These are phyloP conservation scores for Odocoileus hemionus DNA, from an alignment of 2,113 vertebrate genomes.

Conservation along the genomic window DNA sequence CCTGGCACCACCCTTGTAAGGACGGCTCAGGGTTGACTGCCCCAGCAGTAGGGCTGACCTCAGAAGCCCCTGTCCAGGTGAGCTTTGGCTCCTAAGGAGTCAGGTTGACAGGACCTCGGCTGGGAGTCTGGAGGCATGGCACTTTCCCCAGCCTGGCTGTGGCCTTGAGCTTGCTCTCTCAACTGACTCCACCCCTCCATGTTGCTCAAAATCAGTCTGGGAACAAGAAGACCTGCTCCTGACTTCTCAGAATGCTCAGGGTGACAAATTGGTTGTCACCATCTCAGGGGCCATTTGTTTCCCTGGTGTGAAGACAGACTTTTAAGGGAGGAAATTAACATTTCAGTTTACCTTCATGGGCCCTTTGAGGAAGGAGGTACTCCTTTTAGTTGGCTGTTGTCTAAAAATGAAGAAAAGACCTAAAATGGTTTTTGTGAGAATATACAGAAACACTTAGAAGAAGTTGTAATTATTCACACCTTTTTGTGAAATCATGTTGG, in stretches of 20 bases:
- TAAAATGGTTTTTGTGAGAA: not conserved
- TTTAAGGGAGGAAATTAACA: slow-evolving; percentile 14
- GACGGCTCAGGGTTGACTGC: not conserved
- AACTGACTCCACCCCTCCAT: not conserved
- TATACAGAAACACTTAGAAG: not conserved
- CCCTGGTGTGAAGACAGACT: not conserved
- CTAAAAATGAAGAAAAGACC: not conserved
- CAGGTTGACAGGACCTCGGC: not conserved
- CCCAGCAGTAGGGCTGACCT: not conserved
- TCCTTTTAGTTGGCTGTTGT: not conserved
- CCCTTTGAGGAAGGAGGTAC: not conserved
- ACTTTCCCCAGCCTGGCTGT: not conserved
- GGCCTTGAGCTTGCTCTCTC: not conserved
- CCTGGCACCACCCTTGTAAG: not conserved
- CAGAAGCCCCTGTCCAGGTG: not conserved
- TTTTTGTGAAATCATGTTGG: not conserved
- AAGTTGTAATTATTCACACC: not conserved
- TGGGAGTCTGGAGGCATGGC: not conserved
- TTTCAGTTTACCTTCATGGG: not conserved
- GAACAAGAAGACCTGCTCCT: not conserved
- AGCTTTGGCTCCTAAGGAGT: not conserved
- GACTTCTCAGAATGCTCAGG: slow-evolving; percentile 28
- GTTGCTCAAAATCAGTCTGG: slow-evolving; percentile 1
- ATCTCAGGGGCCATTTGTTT: slow-evolving; percentile 4
- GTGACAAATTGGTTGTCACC: not conserved